A percentile compares a stretch with the other conserved stretches of the same genome.
phyloP scores from a whole-genome alignment of 2,797 vertebrate genomes.

The Muraenolepis orangiensis region DNA sequence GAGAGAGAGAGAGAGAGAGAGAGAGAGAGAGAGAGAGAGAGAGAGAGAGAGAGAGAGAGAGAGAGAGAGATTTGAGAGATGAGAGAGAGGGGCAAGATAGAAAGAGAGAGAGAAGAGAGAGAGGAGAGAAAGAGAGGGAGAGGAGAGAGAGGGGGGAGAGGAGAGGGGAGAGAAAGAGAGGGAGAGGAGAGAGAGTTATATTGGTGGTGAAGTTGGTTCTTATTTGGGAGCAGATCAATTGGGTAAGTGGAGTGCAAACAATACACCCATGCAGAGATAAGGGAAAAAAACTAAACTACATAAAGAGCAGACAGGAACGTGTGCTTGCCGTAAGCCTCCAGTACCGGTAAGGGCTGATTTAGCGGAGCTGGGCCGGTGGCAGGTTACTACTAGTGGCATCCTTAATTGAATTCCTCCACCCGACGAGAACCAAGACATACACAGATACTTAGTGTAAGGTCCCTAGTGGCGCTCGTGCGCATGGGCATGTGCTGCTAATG shows the following conservation, averaged over 20 bases:
- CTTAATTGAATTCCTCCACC: slow-evolving; percentile 52
- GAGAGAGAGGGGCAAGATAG: no score
- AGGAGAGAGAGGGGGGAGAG: no score
- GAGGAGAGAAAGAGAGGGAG: no score
- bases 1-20: no score
- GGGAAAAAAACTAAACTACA: slow-evolving; percentile 21
- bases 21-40: no score
- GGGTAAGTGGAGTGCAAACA: background rate
- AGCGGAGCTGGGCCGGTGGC: slow-evolving; percentile 31
- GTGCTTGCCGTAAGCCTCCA: slow-evolving; percentile 37
- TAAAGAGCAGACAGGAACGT: slow-evolving; percentile 50
- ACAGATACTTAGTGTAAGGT: slow-evolving; percentile 53
- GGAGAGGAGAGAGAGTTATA: background rate
- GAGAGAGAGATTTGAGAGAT: no score
- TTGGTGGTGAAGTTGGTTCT: no score
- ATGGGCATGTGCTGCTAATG: no score
- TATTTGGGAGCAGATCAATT: background rate
- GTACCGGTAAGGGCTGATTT: no score
- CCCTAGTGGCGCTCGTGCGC: slow-evolving; percentile 39
- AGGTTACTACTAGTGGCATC: slow-evolving; percentile 35
- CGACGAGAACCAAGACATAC: slow-evolving; percentile 16
- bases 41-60: no score
- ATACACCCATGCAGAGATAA: background rate
- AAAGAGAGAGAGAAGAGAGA: no score
- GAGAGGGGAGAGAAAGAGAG: no score